These are phyloP conservation scores for Anoncus sp. DNA, from an alignment of 2,888 invertebrate species.

Conservation along the genomic window DNA sequence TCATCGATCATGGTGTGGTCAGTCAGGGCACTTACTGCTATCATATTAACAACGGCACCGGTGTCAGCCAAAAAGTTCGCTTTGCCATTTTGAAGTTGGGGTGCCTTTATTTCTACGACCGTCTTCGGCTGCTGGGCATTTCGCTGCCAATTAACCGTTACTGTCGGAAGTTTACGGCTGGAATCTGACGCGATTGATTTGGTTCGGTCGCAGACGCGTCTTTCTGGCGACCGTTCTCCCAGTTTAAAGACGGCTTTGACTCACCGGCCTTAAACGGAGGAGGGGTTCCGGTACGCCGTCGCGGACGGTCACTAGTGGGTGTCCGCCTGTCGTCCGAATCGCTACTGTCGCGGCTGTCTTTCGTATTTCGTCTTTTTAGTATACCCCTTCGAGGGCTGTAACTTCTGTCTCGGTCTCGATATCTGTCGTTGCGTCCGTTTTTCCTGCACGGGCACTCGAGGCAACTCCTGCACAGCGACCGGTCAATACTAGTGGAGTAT, in stretches of 20 bases:
- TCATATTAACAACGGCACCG: no score
- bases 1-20: no score
- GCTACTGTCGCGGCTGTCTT: background rate
- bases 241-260: constrained; percentile 9
- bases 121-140: no score
- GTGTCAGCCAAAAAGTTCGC: background rate
- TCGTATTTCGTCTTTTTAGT: background rate
- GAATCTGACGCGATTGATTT: no score
- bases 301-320: background rate
- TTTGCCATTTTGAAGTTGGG: background rate
- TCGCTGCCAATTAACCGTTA: background rate
- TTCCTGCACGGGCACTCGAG: background rate
- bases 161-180: no score
- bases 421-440: background rate
- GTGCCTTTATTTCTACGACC: background rate
- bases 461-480: background rate
- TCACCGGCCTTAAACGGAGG: background rate
- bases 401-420: background rate
- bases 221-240: constrained; percentile 7
- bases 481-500: no score
- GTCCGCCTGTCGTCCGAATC: background rate
- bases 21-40: no score
- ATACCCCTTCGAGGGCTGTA: background rate
- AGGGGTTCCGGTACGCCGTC: background rate
- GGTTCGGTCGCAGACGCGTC: constrained; percentile 28